Percentiles rank a stretch among this genome's conserved stretches.
Evolutionary conservation across 2,113 vertebrate genomes (phyloP).

Genomic region (Cyanoliseus patagonus): DNA sequence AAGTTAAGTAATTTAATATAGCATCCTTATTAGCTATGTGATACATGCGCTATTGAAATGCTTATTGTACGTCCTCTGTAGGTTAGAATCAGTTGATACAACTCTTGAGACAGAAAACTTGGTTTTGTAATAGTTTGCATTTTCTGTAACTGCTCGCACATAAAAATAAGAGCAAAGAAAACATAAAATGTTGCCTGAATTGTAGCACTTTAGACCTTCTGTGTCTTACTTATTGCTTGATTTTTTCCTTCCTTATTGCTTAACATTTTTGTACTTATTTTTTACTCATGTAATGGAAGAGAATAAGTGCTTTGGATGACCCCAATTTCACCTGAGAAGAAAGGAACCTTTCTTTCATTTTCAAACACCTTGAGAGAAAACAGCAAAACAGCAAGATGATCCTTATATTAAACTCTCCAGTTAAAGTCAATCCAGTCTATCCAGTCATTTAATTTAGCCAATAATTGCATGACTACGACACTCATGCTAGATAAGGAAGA

Average conservation of each 20-base stretch:
- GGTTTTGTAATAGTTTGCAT: background rate
- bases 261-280: background rate
- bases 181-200: background rate
- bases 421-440: background rate
- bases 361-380: background rate
- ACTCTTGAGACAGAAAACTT: background rate
- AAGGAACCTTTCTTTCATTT: background rate
- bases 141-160: background rate
- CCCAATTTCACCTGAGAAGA: background rate
- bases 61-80: background rate
- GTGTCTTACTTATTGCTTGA: background rate
- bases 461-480: background rate
- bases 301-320: background rate
- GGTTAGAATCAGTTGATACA: background rate
- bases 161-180: background rate
- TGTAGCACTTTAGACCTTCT: background rate
- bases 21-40: background rate
- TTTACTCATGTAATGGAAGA: background rate
- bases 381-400: background rate
- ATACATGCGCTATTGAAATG: accelerated
- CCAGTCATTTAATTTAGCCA: background rate
- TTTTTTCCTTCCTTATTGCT: background rate
- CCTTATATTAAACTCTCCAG: background rate
- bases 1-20: background rate
- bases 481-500: background rate